Percentiles rank a stretch among this genome's conserved stretches.
Evolutionary conservation across 1,140 invertebrate species (phyloP).

Genomic region (Psilanteris sp.): DNA sequence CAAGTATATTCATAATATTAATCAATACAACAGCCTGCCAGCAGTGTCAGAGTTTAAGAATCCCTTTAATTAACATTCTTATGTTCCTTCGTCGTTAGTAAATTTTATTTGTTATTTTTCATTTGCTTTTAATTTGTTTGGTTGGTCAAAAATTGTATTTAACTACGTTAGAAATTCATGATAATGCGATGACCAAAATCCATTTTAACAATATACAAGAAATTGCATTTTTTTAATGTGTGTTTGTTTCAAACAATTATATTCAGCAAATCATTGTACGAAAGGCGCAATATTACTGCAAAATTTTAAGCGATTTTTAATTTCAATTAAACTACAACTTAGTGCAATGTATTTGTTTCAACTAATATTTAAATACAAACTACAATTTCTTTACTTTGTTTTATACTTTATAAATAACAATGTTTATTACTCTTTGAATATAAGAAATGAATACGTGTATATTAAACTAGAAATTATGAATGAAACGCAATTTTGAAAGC

Average conservation of each 20-base stretch:
- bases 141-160: conserved; percentile 11
- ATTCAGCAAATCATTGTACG: conserved; percentile 64
- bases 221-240: conserved; percentile 40
- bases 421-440: too few relatives aligned
- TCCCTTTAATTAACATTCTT: conserved; percentile 39
- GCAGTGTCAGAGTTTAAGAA: conserved; percentile 67
- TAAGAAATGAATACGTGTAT: too few relatives aligned
- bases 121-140: conserved; percentile 24
- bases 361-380: too few relatives aligned
- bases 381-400: too few relatives aligned
- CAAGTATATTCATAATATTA: conserved; percentile 75
- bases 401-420: too few relatives aligned
- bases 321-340: too few relatives aligned
- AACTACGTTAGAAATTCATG: conserved; percentile 65
- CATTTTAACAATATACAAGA: conserved; percentile 60
- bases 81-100: neutral
- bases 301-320: too few relatives aligned
- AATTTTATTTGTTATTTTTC: conserved; percentile 1
- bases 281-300: conserved; percentile 65
- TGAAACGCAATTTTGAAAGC: too few relatives aligned
- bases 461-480: too few relatives aligned
- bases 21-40: conserved; percentile 80
- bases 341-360: too few relatives aligned
- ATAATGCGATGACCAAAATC: conserved; percentile 45
- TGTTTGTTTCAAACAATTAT: conserved; percentile 49